phyloP scores from a whole-genome alignment of 1,140 invertebrate genomes.

The Mesaphorura yosii region DNA sequence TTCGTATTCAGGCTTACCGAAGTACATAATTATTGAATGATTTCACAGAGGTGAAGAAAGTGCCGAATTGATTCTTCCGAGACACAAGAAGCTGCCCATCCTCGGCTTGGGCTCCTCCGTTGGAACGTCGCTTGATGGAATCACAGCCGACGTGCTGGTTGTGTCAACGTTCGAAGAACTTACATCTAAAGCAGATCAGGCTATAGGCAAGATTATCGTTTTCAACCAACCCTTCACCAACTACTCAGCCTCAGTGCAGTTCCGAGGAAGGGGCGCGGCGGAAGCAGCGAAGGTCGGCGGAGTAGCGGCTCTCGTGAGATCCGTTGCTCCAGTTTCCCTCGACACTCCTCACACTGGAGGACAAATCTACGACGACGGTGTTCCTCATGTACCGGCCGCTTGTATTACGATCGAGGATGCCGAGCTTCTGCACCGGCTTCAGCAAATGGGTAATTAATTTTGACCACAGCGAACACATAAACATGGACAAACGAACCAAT shows the following conservation, averaged over 20 bases:
- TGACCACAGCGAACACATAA: not conserved
- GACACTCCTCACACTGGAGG: slow-evolving; percentile 32
- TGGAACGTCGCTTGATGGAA: slow-evolving; percentile 36
- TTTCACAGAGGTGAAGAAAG: slow-evolving; percentile 35
- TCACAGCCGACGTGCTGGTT: slow-evolving; percentile 36
- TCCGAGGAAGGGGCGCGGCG: slow-evolving; percentile 35
- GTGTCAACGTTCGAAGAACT: slow-evolving; percentile 39
- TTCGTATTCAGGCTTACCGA: not conserved
- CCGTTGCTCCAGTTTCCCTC: slow-evolving; percentile 39
- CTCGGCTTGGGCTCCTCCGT: slow-evolving; percentile 38
- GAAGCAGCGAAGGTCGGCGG: slow-evolving; percentile 37
- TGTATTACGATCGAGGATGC: slow-evolving; percentile 63
- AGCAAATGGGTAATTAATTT: slow-evolving; percentile 41
- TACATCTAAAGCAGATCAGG: slow-evolving; percentile 15
- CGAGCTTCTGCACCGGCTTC: slow-evolving; percentile 54
- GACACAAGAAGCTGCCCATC: slow-evolving; percentile 34
- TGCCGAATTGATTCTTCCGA: slow-evolving; percentile 34
- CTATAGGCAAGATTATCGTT: slow-evolving; percentile 11
- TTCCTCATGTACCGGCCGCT: slow-evolving; percentile 40
- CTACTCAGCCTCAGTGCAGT: slow-evolving; percentile 36
- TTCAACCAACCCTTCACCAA: slow-evolving; percentile 4
- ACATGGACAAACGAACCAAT: not conserved
- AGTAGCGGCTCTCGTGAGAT: slow-evolving; percentile 40
- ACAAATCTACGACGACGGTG: slow-evolving; percentile 23
- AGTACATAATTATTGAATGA: not conserved